phyloP scores from a whole-genome alignment of 2,797 vertebrate genomes.

The Pogoniulus pusillus region DNA sequence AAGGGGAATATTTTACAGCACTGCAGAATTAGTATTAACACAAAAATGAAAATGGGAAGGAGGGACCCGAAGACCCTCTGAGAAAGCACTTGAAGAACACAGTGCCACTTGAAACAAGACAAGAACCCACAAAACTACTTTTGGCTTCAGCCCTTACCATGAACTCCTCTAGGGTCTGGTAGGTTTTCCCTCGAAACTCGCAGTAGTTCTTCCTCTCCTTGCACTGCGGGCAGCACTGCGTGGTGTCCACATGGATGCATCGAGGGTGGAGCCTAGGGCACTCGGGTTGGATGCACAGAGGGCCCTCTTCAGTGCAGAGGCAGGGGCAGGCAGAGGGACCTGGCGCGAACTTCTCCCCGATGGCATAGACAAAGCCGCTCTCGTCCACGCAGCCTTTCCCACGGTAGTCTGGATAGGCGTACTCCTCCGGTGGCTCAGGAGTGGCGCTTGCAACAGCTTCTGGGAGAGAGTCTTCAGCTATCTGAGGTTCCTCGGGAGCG shows the following conservation, averaged over 20 bases:
- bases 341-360: conserved; percentile 95
- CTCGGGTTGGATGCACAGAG: conserved; percentile 92
- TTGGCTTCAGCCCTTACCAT: conserved; percentile 84
- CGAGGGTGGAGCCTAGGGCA: conserved; percentile 95
- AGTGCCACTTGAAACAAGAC: not conserved
- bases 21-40: not conserved
- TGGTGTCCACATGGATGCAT: conserved; percentile 95
- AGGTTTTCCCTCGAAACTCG: conserved; percentile 93
- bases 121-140: not conserved
- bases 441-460: conserved; percentile 78
- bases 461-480: conserved; percentile 75
- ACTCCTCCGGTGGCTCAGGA: conserved; percentile 89
- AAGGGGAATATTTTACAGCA: not conserved
- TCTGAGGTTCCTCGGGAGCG: conserved; percentile 72
- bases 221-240: conserved; percentile 96
- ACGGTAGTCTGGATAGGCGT: conserved; percentile 95
- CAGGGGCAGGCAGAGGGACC: conserved; percentile 96
- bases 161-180: conserved; percentile 94
- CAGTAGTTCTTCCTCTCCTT: conserved; percentile 97
- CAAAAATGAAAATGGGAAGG: not conserved
- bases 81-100: not conserved
- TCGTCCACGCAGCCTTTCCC: conserved; percentile 99
- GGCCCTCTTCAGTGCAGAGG: conserved; percentile 98
- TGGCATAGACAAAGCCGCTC: conserved; percentile 95
- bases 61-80: not conserved